Evolutionary conservation across 2,888 invertebrate genomes (phyloP).

Genomic region (Cremastinae sp.): DNA sequence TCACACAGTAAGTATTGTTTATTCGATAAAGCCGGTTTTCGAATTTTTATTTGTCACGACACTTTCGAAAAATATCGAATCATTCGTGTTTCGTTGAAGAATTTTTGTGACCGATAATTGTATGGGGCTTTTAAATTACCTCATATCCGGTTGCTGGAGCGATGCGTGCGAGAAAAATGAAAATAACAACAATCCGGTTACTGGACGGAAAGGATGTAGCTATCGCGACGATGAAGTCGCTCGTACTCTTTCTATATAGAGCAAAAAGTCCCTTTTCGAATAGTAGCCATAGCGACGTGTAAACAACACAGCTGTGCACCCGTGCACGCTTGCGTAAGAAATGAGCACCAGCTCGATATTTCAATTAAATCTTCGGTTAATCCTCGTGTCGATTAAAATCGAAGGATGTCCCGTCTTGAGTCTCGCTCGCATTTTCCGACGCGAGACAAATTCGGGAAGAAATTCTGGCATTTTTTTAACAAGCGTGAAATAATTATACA

Average conservation of each 20-base stretch:
- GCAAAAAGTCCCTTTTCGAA: conserved; percentile 54
- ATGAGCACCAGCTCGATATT: conserved; percentile 50
- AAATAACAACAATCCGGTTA: conserved; percentile 55
- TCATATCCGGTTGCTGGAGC: conserved; percentile 57
- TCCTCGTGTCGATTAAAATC: neutral
- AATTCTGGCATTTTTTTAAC: too few species aligned
- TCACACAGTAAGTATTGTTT: too few species aligned
- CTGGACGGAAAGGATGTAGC: conserved; percentile 38
- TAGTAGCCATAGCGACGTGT: conserved; percentile 71
- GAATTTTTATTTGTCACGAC: neutral
- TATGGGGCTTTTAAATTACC: conserved; percentile 50
- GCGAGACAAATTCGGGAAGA: neutral
- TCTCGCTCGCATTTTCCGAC: too few species aligned
- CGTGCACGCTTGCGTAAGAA: conserved; percentile 64
- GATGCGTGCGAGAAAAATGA: conserved; percentile 18
- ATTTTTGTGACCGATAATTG: too few species aligned
- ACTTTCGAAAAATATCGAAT: too few species aligned
- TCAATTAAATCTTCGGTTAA: conserved; percentile 21
- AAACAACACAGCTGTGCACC: conserved; percentile 66
- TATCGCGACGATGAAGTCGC: conserved; percentile 44
- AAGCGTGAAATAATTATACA: too few species aligned
- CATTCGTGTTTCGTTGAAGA: too few species aligned
- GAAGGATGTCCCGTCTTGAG: too few species aligned
- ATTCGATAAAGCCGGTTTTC: conserved; percentile 1
- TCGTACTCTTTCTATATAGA: conserved; percentile 25